Percentiles rank a stretch among this genome's conserved stretches.
These are phyloP conservation scores for Hypomecis punctinalis DNA, from an alignment of 2,888 invertebrate genomes.

Conservation along the genomic window DNA sequence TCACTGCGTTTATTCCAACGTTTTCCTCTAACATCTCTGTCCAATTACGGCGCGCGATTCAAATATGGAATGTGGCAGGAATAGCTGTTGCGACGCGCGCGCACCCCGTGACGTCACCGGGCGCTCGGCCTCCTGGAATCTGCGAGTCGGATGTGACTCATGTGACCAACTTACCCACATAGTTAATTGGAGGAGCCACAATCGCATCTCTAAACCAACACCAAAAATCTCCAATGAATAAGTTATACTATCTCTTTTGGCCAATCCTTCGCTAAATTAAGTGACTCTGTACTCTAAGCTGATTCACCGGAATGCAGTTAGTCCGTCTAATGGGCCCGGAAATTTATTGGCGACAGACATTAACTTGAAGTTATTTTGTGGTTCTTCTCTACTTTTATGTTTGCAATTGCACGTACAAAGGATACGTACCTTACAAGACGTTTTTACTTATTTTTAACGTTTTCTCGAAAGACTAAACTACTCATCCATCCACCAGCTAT, in stretches of 20 bases:
- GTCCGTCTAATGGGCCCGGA: constrained; percentile 4
- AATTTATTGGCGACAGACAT: constrained; percentile 24
- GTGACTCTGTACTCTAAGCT: constrained; percentile 17
- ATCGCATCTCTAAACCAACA: neutral
- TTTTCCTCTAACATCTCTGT: constrained; percentile 31
- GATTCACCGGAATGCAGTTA: constrained; percentile 24
- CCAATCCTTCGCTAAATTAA: neutral
- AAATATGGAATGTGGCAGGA: constrained; percentile 65
- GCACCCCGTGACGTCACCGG: constrained; percentile 74
- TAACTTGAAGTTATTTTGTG: constrained; percentile 3
- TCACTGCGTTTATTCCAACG: constrained; percentile 9
- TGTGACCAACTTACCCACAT: neutral
- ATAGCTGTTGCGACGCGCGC: constrained; percentile 57
- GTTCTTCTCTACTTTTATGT: constrained; percentile 7
- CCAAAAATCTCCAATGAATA: neutral
- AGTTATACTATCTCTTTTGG: neutral
- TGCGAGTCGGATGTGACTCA: constrained; percentile 33
- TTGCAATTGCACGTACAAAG: too few species aligned
- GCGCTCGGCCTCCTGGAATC: constrained; percentile 56
- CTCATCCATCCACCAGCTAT: too few species aligned
- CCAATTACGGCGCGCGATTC: constrained; percentile 48
- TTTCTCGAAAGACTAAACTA: too few species aligned
- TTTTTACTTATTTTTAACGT: too few species aligned
- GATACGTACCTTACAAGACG: too few species aligned
- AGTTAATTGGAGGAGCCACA: neutral